phyloP scores from a whole-genome alignment of 2,113 vertebrate species.

The Pipra filicauda region DNA sequence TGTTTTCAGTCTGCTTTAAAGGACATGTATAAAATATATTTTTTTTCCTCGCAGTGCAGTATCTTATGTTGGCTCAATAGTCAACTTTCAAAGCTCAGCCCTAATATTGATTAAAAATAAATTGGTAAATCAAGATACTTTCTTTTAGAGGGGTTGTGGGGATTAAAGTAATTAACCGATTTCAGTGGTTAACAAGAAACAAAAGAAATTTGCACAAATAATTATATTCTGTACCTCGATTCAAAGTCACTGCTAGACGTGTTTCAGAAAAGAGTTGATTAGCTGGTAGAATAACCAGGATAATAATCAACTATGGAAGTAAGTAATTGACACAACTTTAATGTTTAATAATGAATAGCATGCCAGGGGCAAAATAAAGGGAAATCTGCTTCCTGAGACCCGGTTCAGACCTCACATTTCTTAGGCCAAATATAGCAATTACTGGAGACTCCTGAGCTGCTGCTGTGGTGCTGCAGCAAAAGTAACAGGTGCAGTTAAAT shows the following conservation, averaged over 20 bases:
- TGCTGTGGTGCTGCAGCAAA: background rate
- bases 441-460: background rate
- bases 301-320: conserved; percentile 68
- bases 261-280: conserved; percentile 58
- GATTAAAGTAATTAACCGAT: conserved; percentile 59
- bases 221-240: conserved; percentile 40
- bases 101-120: conserved; percentile 68
- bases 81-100: conserved; percentile 44
- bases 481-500: conserved; percentile 48
- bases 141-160: conserved; percentile 42
- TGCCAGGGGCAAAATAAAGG: conserved; percentile 54
- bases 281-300: conserved; percentile 58
- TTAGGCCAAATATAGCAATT: conserved; percentile 28
- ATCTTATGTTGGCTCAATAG: conserved; percentile 15
- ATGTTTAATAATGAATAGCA: conserved; percentile 72
- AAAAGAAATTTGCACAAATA: conserved; percentile 63
- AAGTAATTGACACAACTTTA: conserved; percentile 72
- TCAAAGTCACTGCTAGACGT: conserved; percentile 37
- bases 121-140: conserved; percentile 42
- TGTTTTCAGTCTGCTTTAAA: conserved; percentile 46
- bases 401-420: conserved; percentile 38
- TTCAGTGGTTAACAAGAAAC: conserved; percentile 56
- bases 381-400: conserved; percentile 37
- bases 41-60: background rate
- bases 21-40: background rate